Evolutionary conservation across 92 coral and sea anemone species (phyloP).

Genomic region (Siderastrea radians): DNA sequence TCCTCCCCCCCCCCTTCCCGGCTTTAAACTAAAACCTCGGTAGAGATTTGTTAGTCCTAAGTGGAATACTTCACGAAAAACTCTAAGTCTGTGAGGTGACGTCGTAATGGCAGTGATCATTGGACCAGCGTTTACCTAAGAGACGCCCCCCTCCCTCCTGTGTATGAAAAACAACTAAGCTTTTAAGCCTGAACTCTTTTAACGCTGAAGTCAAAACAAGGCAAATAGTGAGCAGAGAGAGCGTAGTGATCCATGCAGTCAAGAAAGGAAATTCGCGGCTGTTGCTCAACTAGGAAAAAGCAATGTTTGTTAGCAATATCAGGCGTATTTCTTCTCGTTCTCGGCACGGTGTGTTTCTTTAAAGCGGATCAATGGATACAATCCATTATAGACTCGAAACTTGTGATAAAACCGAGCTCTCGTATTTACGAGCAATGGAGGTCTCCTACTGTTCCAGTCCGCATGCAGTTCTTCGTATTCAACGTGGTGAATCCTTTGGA

Average conservation of each 20-base stretch:
- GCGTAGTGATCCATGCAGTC: background rate
- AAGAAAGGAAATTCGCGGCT: background rate
- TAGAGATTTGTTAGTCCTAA: too few species aligned
- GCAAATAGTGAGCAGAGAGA: too few species aligned
- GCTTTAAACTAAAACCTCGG: too few species aligned
- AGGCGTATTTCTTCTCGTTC: slow-evolving; percentile 16
- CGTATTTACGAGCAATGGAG: slow-evolving; percentile 74
- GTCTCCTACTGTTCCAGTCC: slow-evolving; percentile 80
- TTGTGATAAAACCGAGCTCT: slow-evolving; percentile 71
- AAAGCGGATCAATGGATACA: slow-evolving; percentile 49
- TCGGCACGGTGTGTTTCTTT: slow-evolving; percentile 64
- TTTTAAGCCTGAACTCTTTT: too few species aligned
- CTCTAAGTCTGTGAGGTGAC: too few species aligned
- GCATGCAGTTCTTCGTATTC: slow-evolving; percentile 77
- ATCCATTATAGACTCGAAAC: slow-evolving; percentile 62
- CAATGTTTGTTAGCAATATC: background rate
- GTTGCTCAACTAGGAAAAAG: slow-evolving; percentile 8
- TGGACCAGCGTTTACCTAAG: too few species aligned
- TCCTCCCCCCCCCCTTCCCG: too few species aligned
- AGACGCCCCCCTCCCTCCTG: too few species aligned
- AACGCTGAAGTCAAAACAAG: too few species aligned
- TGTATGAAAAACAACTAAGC: too few species aligned
- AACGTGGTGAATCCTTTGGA: slow-evolving; percentile 75
- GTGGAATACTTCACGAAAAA: too few species aligned
- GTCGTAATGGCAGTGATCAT: too few species aligned